Conservation (phyloP, 2,797 vertebrate species). For the Alfaro cultratus region DNA sequence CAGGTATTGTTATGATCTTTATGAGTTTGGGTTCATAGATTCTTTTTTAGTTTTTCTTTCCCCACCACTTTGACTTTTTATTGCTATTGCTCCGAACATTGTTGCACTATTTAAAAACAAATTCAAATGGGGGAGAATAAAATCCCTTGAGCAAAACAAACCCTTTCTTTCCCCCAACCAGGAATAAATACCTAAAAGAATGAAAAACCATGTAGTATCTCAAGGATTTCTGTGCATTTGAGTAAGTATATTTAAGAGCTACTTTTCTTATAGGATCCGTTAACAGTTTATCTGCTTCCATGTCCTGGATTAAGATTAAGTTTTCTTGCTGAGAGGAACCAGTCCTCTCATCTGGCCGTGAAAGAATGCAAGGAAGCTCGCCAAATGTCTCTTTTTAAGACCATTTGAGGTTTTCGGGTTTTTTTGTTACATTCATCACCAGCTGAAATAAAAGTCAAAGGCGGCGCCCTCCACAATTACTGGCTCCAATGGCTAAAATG, state of each 20-base stretch:
- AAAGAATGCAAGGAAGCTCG: slow-evolving; percentile 8
- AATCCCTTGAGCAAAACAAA: slow-evolving; percentile 22
- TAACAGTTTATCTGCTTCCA: slow-evolving; percentile 18
- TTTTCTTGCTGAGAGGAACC: neutral
- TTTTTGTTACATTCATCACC: slow-evolving; percentile 54
- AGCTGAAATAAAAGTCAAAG: slow-evolving; percentile 60
- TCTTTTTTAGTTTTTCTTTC: slow-evolving; percentile 57
- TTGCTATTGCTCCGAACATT: slow-evolving; percentile 68
- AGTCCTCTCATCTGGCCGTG: slow-evolving; percentile 1
- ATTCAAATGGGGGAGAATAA: slow-evolving; percentile 31
- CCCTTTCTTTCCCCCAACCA: neutral
- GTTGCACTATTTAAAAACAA: slow-evolving; percentile 75
- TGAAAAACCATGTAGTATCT: slow-evolving; percentile 23
- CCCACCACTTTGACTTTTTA: slow-evolving; percentile 67
- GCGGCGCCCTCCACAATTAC: slow-evolving; percentile 6
- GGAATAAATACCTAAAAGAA: slow-evolving; percentile 21
- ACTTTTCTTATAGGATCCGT: slow-evolving; percentile 19
- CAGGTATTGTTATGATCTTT: slow-evolving; percentile 65
- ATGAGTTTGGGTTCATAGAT: slow-evolving; percentile 44
- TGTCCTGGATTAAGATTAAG: neutral
- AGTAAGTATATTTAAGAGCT: slow-evolving; percentile 28
- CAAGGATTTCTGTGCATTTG: slow-evolving; percentile 54
- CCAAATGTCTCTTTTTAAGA: slow-evolving; percentile 14
- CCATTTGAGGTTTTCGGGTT: neutral
- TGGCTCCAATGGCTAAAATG: too few species aligned